Conservation (phyloP, 2,113 vertebrate genomes). For the Cebus imitator region DNA sequence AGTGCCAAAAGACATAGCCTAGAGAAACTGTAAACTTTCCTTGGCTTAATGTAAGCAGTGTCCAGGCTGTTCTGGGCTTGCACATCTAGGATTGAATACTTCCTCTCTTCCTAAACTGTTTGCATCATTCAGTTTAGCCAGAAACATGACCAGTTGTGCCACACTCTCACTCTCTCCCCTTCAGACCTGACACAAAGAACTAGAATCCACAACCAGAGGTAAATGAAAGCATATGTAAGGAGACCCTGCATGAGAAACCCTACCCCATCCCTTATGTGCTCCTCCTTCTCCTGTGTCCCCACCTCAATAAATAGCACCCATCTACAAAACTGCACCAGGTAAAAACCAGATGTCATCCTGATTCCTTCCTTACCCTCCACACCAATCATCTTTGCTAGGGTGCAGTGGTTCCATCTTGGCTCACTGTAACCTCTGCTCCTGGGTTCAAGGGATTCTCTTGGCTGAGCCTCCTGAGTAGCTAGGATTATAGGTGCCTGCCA, state of each 20-base stretch:
- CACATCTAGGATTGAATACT: background rate
- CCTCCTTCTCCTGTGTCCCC: background rate
- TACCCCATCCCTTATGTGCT: background rate
- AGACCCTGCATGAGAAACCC: background rate
- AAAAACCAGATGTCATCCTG: background rate
- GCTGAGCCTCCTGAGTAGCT: no score
- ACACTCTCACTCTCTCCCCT: background rate
- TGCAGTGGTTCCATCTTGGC: no score
- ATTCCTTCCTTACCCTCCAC: background rate
- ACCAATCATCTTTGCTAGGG: background rate
- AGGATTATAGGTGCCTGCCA: no score
- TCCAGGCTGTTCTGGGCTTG: background rate
- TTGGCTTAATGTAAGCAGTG: background rate
- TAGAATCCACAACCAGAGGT: background rate
- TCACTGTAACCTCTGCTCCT: no score
- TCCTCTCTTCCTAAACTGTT: conserved; percentile 22
- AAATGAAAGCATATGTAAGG: conserved; percentile 3
- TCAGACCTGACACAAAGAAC: background rate
- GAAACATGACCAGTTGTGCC: background rate
- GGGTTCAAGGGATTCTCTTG: no score
- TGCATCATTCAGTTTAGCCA: conserved; percentile 20
- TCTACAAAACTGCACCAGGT: background rate
- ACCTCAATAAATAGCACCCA: background rate
- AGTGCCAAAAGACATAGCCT: background rate
- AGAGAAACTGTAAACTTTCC: background rate